Percentiles rank a stretch among this genome's conserved stretches.
These are phyloP conservation scores for Poeciliopsis turneri DNA, from an alignment of 2,797 vertebrate species.

Conservation along the genomic window DNA sequence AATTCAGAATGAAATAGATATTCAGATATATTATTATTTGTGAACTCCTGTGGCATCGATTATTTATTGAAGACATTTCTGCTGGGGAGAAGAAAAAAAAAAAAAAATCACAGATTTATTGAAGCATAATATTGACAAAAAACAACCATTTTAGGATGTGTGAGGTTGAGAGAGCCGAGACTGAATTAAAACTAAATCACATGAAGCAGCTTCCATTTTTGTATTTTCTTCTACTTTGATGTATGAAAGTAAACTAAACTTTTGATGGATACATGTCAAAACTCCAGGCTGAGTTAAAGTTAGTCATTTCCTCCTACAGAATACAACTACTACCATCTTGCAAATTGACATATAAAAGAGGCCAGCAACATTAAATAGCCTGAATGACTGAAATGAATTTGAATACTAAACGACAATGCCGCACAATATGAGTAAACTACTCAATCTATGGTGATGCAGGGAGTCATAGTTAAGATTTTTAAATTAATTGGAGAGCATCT, in stretches of 20 bases:
- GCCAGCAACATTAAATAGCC: background rate
- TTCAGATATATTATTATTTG: background rate
- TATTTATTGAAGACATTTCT: background rate
- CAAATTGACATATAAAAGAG: background rate
- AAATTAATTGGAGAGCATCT: slow-evolving; percentile 29
- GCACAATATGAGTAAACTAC: background rate
- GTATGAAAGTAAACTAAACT: background rate
- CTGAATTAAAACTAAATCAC: background rate
- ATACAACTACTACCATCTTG: background rate
- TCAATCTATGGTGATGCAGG: background rate
- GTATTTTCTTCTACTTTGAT: background rate
- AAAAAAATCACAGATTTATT: background rate
- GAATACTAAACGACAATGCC: background rate
- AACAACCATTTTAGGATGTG: background rate
- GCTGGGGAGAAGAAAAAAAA: background rate
- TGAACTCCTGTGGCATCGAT: background rate
- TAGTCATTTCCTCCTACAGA: background rate
- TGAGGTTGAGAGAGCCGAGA: too few species aligned
- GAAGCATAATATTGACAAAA: background rate
- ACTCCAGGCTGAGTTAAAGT: background rate
- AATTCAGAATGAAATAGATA: background rate
- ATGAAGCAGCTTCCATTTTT: background rate
- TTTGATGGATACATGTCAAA: background rate
- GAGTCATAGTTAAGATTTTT: background rate
- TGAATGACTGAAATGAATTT: background rate